Evolutionary conservation across 2,113 vertebrate species (phyloP).

Genomic region (Baryphthengus martii): DNA sequence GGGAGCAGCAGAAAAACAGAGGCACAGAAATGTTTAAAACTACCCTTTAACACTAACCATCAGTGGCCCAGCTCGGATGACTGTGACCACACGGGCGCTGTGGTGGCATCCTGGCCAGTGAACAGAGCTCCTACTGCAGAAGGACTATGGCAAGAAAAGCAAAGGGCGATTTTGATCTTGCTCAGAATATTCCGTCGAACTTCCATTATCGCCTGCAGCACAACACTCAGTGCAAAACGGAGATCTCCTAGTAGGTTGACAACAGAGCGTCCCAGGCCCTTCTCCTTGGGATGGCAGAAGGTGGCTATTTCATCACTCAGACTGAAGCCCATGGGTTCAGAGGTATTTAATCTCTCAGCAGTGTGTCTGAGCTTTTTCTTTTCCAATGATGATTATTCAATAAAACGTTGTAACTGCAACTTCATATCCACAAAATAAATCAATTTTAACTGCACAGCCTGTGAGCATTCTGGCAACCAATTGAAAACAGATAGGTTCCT

Average conservation of each 20-base stretch:
- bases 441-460: neutral
- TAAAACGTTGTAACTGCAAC: conserved; percentile 15
- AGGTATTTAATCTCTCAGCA: neutral
- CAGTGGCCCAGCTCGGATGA: neutral
- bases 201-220: neutral
- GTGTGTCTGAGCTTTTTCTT: neutral
- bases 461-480: conserved; percentile 30
- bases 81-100: neutral
- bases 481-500: conserved; percentile 42
- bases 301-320: neutral
- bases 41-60: neutral
- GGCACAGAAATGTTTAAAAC: neutral
- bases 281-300: neutral
- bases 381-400: neutral
- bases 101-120: rapidly evolving
- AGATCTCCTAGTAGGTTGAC: neutral
- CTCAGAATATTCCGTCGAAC: neutral
- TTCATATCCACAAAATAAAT: conserved; percentile 51
- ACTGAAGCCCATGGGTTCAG: neutral
- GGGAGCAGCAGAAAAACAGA: neutral
- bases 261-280: neutral
- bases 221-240: neutral
- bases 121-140: neutral
- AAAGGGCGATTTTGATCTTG: neutral
- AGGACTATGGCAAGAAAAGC: neutral